Evolutionary conservation across 2,888 invertebrate genomes (phyloP).

Genomic region (Cheilosia grossa): DNA sequence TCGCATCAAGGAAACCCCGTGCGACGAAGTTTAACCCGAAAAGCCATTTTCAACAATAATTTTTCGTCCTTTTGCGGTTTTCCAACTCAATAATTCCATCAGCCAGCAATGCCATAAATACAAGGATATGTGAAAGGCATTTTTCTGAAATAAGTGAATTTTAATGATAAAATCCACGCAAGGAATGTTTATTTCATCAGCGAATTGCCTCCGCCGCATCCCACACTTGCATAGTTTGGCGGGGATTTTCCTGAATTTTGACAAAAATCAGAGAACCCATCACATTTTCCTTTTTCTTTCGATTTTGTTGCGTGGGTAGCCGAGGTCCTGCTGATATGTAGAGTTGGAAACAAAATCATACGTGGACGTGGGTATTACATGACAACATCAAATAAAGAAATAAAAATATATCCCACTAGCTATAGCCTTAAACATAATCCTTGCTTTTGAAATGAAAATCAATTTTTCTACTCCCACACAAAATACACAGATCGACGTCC

Average conservation of each 20-base stretch:
- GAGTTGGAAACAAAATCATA: conserved; percentile 16
- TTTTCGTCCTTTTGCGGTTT: conserved; percentile 19
- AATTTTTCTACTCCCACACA: conserved; percentile 35
- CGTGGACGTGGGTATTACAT: not conserved
- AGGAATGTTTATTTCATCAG: conserved; percentile 57
- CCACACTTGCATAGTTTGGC: no score
- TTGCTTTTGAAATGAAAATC: conserved; percentile 41
- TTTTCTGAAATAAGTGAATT: conserved; percentile 41
- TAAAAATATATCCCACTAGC: conserved; percentile 42
- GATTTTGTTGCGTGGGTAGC: conserved; percentile 16
- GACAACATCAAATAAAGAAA: conserved; percentile 56
- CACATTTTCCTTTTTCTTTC: conserved; percentile 15
- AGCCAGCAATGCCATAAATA: conserved; percentile 28
- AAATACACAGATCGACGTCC: conserved; percentile 19
- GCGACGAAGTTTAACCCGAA: not conserved
- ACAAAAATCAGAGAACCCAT: conserved; percentile 25
- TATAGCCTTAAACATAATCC: conserved; percentile 35
- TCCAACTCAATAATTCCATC: conserved; percentile 54
- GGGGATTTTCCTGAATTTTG: not conserved
- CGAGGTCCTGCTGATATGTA: not conserved
- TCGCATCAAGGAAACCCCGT: not conserved
- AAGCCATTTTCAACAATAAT: not conserved
- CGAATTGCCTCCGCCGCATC: not conserved
- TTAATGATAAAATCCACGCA: conserved; percentile 36
- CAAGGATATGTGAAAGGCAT: conserved; percentile 17